A percentile compares a stretch with the other conserved stretches of the same genome.
Conservation (phyloP, 2,113 vertebrate species). For the Sturnus vulgaris region DNA sequence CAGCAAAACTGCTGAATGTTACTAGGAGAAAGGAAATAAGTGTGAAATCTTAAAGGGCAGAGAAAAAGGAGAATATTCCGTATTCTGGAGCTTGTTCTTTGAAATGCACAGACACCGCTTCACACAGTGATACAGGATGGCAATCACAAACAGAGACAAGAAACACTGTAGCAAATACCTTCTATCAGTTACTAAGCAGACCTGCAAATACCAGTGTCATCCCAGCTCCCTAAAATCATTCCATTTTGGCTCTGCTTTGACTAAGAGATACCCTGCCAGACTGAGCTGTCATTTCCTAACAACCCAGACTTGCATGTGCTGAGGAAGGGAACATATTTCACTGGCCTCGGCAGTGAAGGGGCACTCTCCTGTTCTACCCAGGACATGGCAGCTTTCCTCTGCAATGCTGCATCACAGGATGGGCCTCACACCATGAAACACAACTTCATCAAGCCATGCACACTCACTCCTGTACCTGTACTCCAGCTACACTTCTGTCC, state of each 20-base stretch:
- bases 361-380: not conserved
- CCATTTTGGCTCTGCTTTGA: not conserved
- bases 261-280: not conserved
- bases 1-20: constrained; percentile 98
- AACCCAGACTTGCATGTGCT: not conserved
- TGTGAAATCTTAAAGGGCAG: not conserved
- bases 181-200: not conserved
- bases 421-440: not conserved
- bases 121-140: not conserved
- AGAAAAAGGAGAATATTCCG: not conserved
- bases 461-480: not conserved
- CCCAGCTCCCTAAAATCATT: not conserved
- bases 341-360: not conserved
- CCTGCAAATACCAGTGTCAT: not conserved
- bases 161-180: not conserved
- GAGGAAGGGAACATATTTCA: not conserved
- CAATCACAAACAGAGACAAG: not conserved
- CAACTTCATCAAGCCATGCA: not conserved
- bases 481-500: not conserved
- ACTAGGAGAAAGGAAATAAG: constrained; percentile 62
- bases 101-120: not conserved
- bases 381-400: not conserved
- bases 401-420: not conserved
- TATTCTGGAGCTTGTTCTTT: not conserved
- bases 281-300: not conserved